A percentile compares a stretch with the other conserved stretches of the same genome.
These are phyloP conservation scores for Diaperis boleti DNA, from an alignment of 2,888 invertebrate species.

Conservation along the genomic window DNA sequence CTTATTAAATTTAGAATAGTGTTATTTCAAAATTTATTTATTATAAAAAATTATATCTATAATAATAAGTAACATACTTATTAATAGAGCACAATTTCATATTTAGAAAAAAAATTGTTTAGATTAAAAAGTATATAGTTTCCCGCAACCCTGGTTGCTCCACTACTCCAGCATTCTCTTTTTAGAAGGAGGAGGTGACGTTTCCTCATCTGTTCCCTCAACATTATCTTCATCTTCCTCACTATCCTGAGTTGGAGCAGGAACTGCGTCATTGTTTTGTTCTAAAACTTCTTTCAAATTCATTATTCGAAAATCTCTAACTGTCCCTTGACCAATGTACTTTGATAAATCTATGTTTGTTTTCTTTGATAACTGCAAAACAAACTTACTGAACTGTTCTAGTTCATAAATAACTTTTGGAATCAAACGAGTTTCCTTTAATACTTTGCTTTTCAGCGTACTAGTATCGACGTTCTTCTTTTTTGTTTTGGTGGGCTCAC, in stretches of 20 bases:
- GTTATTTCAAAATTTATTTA: no score
- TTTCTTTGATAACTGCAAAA: constrained; percentile 72
- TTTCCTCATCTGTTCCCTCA: constrained; percentile 37
- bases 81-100: no score
- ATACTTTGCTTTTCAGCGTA: constrained; percentile 67
- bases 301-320: constrained; percentile 73
- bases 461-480: constrained; percentile 58
- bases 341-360: constrained; percentile 70
- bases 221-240: constrained; percentile 31
- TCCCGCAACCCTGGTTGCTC: no score
- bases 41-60: no score
- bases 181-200: constrained; percentile 46
- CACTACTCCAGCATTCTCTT: constrained; percentile 37
- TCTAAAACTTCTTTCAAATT: constrained; percentile 70
- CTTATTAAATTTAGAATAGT: no score
- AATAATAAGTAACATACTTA: no score
- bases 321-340: constrained; percentile 73
- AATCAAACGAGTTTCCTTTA: constrained; percentile 73
- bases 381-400: constrained; percentile 73
- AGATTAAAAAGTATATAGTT: no score
- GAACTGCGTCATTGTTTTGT: constrained; percentile 43
- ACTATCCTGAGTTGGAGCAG: constrained; percentile 41
- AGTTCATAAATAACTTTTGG: constrained; percentile 75
- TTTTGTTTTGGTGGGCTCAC: constrained; percentile 50
- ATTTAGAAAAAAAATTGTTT: no score